Evolutionary conservation across 2,113 vertebrate genomes (phyloP), one percentile per base, ranked within the genome.

Genomic region (Atlantisia rogersi): DNA sequence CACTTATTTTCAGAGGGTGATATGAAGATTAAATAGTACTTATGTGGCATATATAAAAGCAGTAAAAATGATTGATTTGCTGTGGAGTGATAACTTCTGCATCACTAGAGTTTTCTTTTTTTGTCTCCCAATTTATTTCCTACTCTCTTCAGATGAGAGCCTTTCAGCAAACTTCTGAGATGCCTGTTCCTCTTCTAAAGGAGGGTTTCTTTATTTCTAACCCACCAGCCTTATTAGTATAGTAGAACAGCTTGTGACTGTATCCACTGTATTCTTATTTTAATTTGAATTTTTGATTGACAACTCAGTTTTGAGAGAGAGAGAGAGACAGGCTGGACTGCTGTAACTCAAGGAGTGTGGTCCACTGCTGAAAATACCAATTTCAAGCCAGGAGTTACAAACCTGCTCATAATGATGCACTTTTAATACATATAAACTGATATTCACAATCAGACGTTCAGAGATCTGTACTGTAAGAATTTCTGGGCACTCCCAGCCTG

Each of bases 41-140:
- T 65, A 78, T 0, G 63, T 10, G 69, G 39, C 32, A 80, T 31
- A 48, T 19, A 44, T 3, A 25, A 67, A 56, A 0, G 0, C 19
- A 67, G 39, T 25, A 73, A 21, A 68, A 77, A 44, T 35, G 40
- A 70, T 24, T 17, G 19, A 46, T 46, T 40, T 59, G n/a, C 62
- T 90, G n/a, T 44, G 73, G 48, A 39, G 22, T 32, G 24, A 17
- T 28, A 52, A 63, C 7, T 44, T 74, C 31, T 50, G 26, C 31
- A 53, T 37, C 64, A 69, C 24, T 18, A 25, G 16, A 29, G 14
- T 12, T 59, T 68, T 35, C 4, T 40, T 17, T 46, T 83, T 70
- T 58, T 35, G 15, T 35, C 40, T 92, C n/a, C 16, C 4, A 12
- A 31, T n/a, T 73, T 40, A 71, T 20, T 82, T 67, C 28, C 22